Evolutionary conservation across 2,113 vertebrate genomes (phyloP), one percentile per base, ranked within the genome.

Genomic region (Grammomys dolichurus): DNA sequence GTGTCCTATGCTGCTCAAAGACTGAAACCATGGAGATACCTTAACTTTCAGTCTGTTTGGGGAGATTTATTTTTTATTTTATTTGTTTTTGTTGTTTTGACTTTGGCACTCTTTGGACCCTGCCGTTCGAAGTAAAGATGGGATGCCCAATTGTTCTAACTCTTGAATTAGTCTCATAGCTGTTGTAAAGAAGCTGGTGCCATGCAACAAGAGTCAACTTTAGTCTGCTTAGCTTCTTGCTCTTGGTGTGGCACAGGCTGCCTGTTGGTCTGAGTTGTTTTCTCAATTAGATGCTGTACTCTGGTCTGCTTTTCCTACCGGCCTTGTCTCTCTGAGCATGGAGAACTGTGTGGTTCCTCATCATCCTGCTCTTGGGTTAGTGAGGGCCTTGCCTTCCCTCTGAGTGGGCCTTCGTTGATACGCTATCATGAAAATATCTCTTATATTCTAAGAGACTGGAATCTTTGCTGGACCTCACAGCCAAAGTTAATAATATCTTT

Each of bases 371-470:
- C 60, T 13, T 9, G 20, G 8, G 17, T 33, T 33, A 36, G 33
- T 46, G 0, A 11, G 12, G 1, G 0, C 1, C 1, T 10, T 31
- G 43, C 40, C 33, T 22, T 2, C 6, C 46, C 63, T n/a, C 63
- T 0, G 2, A 72, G 48, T 3, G 3, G 48, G 46, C 7, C 28
- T 69, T 16, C 2, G 4, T 46, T 54, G 63, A 31, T 46, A 26
- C 40, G 19, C 5, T 40, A 28, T 20, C 20, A 56, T 46, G 14
- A 65, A 85, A 43, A 31, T 31, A 60, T 46, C n/a, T 65, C 26
- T 43, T 43, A 19, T 40, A 11, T 65, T 85, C 40, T 65, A 46
- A 46, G 14, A 65, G 58, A 31, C n/a, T 43, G 40, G 81, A 46
- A 17, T 31, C 58, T 46, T 19, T 65, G n/a, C 81, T 85, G 58